phyloP scores from a whole-genome alignment of 2,888 invertebrate genomes.

The Liposcelis brunnea region DNA sequence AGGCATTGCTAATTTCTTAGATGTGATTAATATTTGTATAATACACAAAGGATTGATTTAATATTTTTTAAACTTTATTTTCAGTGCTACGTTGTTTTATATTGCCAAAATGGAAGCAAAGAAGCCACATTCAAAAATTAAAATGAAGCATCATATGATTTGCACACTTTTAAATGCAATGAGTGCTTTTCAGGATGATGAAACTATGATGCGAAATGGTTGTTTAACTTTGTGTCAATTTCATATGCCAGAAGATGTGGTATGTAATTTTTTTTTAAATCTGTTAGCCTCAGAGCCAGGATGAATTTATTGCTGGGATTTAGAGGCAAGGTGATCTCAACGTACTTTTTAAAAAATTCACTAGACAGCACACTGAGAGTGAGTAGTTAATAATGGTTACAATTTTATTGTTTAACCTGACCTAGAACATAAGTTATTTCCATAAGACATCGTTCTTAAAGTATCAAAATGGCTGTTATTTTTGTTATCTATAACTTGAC shows the following conservation, averaged over 20 bases:
- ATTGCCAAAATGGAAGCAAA: constrained; percentile 61
- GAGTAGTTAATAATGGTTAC: too few relatives aligned
- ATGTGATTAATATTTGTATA: constrained; percentile 13
- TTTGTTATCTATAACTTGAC: too few relatives aligned
- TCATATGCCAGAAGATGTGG: constrained; percentile 87
- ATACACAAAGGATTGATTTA: neutral
- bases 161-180: constrained; percentile 72
- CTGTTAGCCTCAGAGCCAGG: too few relatives aligned
- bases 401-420: too few relatives aligned
- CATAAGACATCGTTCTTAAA: too few relatives aligned
- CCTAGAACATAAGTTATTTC: too few relatives aligned
- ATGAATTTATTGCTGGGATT: too few relatives aligned
- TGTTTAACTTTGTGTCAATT: constrained; percentile 90
- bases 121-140: constrained; percentile 50
- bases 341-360: too few relatives aligned
- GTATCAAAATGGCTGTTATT: too few relatives aligned
- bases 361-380: too few relatives aligned
- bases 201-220: constrained; percentile 92
- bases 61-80: constrained; percentile 19
- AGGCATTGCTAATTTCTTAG: too few relatives aligned
- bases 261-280: constrained; percentile 31
- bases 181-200: constrained; percentile 67
- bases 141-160: constrained; percentile 62
- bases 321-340: too few relatives aligned
- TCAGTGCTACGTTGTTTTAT: constrained; percentile 84